These are phyloP conservation scores for Oncorhynchus tshawytscha DNA, from an alignment of 2,113 vertebrate species.

Conservation along the genomic window DNA sequence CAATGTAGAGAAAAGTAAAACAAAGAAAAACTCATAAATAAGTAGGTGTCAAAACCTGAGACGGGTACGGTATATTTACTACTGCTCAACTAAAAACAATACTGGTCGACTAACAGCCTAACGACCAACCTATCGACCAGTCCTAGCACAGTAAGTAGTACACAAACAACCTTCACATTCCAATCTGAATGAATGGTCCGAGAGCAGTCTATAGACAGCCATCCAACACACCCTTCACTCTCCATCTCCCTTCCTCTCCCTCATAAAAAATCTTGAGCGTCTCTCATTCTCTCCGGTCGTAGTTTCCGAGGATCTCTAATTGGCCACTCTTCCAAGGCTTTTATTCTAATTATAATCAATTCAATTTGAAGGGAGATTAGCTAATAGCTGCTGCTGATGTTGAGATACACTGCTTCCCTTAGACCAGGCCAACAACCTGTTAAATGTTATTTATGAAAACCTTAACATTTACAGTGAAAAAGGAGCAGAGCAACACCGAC, in stretches of 20 bases:
- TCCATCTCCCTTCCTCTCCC: conserved; percentile 32
- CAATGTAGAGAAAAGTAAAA: too few species aligned
- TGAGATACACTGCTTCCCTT: conserved; percentile 63
- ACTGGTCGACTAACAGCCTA: too few species aligned
- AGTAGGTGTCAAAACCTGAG: too few species aligned
- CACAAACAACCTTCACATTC: conserved; percentile 38
- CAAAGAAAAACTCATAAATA: too few species aligned
- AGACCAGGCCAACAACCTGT: conserved; percentile 37
- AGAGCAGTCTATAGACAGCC: conserved; percentile 41
- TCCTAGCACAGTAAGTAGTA: conserved; percentile 16
- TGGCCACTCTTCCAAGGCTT: conserved; percentile 73
- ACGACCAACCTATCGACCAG: too few species aligned
- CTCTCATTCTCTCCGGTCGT: conserved; percentile 39
- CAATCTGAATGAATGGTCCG: conserved; percentile 55
- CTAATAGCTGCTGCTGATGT: conserved; percentile 71
- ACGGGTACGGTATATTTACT: too few species aligned
- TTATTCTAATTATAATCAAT: conserved; percentile 89
- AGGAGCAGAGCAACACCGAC: background rate
- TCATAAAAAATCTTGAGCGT: conserved; percentile 62
- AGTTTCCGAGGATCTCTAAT: conserved; percentile 43
- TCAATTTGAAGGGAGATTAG: conserved; percentile 69
- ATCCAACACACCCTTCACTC: conserved; percentile 25
- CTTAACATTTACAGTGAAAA: conserved; percentile 5
- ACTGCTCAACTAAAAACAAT: too few species aligned
- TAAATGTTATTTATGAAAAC: conserved; percentile 43